Base-by-base conservation (phyloP, 2,797 vertebrate species). In the Tachyglossus aculeatus region DNA sequence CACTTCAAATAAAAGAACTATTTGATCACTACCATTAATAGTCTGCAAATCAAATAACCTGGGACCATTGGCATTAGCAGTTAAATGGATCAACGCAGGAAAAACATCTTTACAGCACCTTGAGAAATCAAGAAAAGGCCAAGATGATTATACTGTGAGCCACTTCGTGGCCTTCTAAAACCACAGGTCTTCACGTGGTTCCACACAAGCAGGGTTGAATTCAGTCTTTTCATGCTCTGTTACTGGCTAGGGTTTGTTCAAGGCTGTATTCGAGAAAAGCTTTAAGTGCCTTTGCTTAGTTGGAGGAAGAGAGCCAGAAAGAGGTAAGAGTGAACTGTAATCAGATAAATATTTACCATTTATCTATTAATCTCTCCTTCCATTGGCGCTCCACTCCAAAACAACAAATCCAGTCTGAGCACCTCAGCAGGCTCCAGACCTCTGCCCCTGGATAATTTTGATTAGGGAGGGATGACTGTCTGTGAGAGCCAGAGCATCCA, bases 401-500 rank as follows among this genome's bases (percentile, higher is more conserved):
- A 48, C 39, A 59, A 36, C 31, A 38, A 58, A 52, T 61, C 27
- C 58, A 80, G 2, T 43, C 27, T 40, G 48, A 72, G 62, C 59
- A 12, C 22, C 2, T 29, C 27, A 57, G 55, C 43, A 71, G 48
- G 39, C 53, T 34, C 47, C 27, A 24, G n/a, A 8, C 65, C 84
- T 44, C 74, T 2, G n/a, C 29, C 72, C 79, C 74, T 77, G 53
- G 71, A 71, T 48, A 82, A 50, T 51, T 86, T 81, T 86, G 61
- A 61, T 83, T 71, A 84, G 48, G 29, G 65, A 70, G 50, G 44
- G 50, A 64, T 71, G 69, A 64, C 59, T 58, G 33, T 52, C 12
- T 58, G 19, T 53, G 36, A 3, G 5, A n/a, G n/a, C n/a, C n/a
- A n/a, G n/a, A n/a, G n/a, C 66, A 32, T 33, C 43, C 53, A 36